Conservation (phyloP, 2,888 invertebrate genomes). For the Pyrrhia umbra region DNA sequence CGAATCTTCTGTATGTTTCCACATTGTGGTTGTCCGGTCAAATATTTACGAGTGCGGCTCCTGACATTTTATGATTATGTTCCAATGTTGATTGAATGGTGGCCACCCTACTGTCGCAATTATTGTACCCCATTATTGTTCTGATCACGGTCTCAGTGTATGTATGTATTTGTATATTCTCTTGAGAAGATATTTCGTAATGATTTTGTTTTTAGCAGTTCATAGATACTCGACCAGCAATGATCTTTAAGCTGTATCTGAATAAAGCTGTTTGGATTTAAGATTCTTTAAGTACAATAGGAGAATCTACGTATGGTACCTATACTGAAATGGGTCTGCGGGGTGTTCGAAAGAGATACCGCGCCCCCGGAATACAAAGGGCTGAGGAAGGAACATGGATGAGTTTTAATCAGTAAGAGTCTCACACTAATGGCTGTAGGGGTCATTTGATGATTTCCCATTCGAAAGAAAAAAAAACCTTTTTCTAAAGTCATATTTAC, state of each 20-base stretch:
- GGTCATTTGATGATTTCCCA: no score
- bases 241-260: not conserved
- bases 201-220: not conserved
- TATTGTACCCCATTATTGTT: constrained; percentile 56
- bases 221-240: no score
- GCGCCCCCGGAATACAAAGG: no score
- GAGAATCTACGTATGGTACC: no score
- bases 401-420: no score
- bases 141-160: constrained; percentile 39
- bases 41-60: constrained; percentile 83
- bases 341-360: no score
- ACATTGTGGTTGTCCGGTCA: constrained; percentile 63
- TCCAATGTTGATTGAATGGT: constrained; percentile 88
- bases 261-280: no score
- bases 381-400: no score
- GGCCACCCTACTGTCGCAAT: constrained; percentile 76
- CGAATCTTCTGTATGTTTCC: constrained; percentile 32
- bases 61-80: constrained; percentile 87
- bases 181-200: not conserved
- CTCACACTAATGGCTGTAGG: no score
- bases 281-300: no score
- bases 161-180: constrained; percentile 6
- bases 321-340: not conserved
- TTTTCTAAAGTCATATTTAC: no score
- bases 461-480: no score